Percentiles rank a stretch among this genome's conserved stretches.
phyloP scores from a whole-genome alignment of 2,888 invertebrate species.

The Tridacna crocea region DNA sequence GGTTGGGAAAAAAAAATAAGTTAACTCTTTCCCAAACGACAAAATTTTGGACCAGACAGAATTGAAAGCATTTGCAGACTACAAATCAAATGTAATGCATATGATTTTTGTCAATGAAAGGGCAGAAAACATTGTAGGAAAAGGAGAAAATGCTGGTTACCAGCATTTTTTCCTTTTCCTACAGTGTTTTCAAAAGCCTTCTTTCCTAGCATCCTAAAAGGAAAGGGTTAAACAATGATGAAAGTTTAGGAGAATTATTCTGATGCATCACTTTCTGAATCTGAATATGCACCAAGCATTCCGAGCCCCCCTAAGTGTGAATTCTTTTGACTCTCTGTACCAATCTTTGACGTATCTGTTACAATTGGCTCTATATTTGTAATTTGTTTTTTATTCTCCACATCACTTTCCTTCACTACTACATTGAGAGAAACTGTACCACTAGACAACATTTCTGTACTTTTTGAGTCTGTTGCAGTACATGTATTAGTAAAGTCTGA shows the following conservation, averaged over 20 bases:
- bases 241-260: background rate
- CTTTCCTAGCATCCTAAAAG: too few relatives aligned
- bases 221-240: background rate
- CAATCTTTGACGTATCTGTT: background rate
- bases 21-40: too few relatives aligned
- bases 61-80: too few relatives aligned
- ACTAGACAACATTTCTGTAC: background rate
- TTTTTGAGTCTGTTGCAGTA: background rate
- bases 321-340: background rate
- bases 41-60: too few relatives aligned
- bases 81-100: too few relatives aligned
- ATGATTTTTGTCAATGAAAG: too few relatives aligned
- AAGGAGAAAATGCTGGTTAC: background rate
- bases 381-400: background rate
- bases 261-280: constrained; percentile 61
- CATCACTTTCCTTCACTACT: background rate
- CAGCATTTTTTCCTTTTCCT: background rate
- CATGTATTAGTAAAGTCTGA: background rate
- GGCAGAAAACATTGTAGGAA: background rate
- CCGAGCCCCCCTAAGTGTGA: constrained; percentile 53
- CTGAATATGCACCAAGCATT: constrained; percentile 72
- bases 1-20: too few relatives aligned
- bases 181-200: background rate
- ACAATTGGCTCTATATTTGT: background rate
- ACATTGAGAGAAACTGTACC: background rate